Evolutionary conservation across 2,113 vertebrate species (phyloP).

Genomic region (Rhegmatorhina hoffmannsi): DNA sequence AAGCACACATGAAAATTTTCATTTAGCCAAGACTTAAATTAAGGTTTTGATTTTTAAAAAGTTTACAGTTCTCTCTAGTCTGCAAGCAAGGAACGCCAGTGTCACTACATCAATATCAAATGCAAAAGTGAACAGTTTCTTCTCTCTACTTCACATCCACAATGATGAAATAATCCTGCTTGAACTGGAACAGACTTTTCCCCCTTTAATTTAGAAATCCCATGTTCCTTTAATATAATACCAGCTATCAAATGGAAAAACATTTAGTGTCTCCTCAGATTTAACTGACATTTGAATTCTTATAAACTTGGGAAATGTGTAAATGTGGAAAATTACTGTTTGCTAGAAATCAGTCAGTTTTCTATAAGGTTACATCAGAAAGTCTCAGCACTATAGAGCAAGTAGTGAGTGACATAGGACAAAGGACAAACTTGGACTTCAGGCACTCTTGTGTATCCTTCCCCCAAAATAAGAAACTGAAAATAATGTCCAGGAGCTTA

Average conservation of each 20-base stretch:
- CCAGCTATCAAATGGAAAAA: not conserved
- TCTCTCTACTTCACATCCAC: slow-evolving; percentile 1
- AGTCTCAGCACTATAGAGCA: not conserved
- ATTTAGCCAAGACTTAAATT: slow-evolving; percentile 59
- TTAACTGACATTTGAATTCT: slow-evolving; percentile 10
- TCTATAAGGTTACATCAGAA: not conserved
- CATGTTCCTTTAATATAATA: not conserved
- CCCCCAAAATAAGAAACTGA: not conserved
- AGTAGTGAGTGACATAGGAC: rapidly evolving
- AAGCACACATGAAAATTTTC: slow-evolving; percentile 42
- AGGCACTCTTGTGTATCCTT: not conserved
- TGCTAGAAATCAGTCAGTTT: not conserved
- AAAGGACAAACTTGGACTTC: not conserved
- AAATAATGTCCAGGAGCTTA: not conserved
- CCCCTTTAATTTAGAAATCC: not conserved
- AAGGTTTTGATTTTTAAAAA: slow-evolving; percentile 54
- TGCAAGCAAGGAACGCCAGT: not conserved
- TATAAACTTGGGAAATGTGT: not conserved
- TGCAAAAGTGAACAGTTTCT: slow-evolving; percentile 17
- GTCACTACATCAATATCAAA: slow-evolving; percentile 26
- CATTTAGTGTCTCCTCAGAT: not conserved
- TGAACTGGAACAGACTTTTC: not conserved
- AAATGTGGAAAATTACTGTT: not conserved
- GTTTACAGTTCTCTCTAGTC: slow-evolving; percentile 27
- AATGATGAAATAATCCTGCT: slow-evolving; percentile 16